Evolutionary conservation across 2,888 invertebrate genomes (phyloP), one percentile per base, ranked within the genome.

Genomic region (Caenorhabditis wallacei): DNA sequence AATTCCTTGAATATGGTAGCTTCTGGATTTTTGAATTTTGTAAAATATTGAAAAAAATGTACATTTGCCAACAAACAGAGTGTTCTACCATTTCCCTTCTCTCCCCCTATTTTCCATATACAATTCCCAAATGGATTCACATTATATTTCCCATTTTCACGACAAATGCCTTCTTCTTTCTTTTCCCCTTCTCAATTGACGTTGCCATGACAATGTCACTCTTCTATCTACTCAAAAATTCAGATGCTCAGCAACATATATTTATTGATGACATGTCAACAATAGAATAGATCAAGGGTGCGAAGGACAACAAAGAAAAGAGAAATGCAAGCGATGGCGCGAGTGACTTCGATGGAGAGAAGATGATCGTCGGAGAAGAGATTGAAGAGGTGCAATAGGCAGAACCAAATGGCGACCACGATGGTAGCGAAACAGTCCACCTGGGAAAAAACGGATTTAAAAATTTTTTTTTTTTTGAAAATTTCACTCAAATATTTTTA

Each of bases 221-320:
- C 18, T 18, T 11, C 13, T 43, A 11, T 16, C 43, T 10, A 35
- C 35, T n/a, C n/a, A n/a, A n/a, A 40, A 13, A 10, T 40, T 16
- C 40, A 40, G 10, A 13, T 13, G 11, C 13, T 40, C 10, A 40
- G 13, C 40, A 5, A 48, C 46, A 48, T 48, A 18, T 18, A 18
- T 48, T n/a, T 18, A 48, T 48, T 18, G n/a, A 48, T 11, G 16
- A 53, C 8, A 53, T 16, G n/a, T 51, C 18, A 71, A 20, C 70
- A 71, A 20, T 48, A 71, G 22, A 16, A 35, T 18, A 35, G 35
- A 59, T 71, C 70, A 10, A 59, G 18, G 18, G 57, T 7, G 24
- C 70, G 70, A 37, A 71, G 59, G n/a, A 48, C 11, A 10, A 59
- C 48, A n/a, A 71, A 71, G 24, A 59, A 13, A 8, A 71, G n/a